These are phyloP conservation scores for Planiliza haematocheilus DNA, from an alignment of 2,113 vertebrate species.

Conservation along the genomic window DNA sequence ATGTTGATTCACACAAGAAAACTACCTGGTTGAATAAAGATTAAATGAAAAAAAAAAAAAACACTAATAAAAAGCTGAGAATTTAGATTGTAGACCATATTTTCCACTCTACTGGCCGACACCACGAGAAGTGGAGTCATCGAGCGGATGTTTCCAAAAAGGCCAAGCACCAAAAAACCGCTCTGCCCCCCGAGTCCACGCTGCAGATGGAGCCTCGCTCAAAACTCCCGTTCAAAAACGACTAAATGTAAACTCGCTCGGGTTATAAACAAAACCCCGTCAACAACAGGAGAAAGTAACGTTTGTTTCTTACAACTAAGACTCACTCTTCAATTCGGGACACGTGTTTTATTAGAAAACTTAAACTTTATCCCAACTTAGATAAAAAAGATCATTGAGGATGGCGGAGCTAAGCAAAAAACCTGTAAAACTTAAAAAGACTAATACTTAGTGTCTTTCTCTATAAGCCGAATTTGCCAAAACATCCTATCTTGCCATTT, in stretches of 20 bases:
- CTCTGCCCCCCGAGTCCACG: slow-evolving; percentile 19
- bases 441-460: neutral
- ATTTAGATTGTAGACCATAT: slow-evolving; percentile 41
- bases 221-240: slow-evolving; percentile 7
- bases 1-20: neutral
- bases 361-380: neutral
- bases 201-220: neutral
- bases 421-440: neutral
- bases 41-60: slow-evolving; percentile 4
- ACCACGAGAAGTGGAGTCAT: slow-evolving; percentile 81
- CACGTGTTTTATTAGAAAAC: fast-evolving
- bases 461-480: slow-evolving; percentile 25
- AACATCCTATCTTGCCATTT: fast-evolving
- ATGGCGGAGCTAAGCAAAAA: slow-evolving; percentile 5
- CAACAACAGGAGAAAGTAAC: fast-evolving
- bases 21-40: slow-evolving; percentile 34
- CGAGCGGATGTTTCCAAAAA: slow-evolving; percentile 78
- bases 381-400: neutral
- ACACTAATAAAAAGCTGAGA: slow-evolving; percentile 26
- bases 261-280: neutral
- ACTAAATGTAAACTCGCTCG: fast-evolving
- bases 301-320: fast-evolving
- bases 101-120: slow-evolving; percentile 67
- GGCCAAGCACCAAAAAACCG: slow-evolving; percentile 54
- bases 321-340: slow-evolving; percentile 25